Evolutionary conservation across 2,113 vertebrate species (phyloP).

Genomic region (Nycticebus coucang): DNA sequence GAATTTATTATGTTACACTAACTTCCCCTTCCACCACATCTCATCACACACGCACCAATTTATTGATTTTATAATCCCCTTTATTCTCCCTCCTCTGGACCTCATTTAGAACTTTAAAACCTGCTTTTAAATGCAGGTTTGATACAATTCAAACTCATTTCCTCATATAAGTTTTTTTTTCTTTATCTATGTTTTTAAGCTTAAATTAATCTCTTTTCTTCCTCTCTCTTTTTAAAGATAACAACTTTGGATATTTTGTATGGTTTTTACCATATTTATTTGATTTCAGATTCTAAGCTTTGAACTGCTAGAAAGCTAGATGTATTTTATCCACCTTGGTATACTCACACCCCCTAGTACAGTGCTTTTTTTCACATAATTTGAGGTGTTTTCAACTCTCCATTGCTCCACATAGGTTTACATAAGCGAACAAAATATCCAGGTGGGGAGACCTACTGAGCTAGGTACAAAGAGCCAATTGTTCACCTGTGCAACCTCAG

Average conservation of each 20-base stretch:
- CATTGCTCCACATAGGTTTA: not conserved
- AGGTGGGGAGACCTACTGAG: not conserved
- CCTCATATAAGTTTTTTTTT: not conserved
- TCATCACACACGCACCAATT: not conserved
- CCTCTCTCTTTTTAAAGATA: not conserved
- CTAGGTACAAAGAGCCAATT: not conserved
- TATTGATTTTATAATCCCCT: not conserved
- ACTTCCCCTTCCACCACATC: not conserved
- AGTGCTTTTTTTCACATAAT: not conserved
- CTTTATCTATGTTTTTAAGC: not conserved
- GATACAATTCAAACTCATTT: not conserved
- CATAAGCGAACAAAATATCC: not conserved
- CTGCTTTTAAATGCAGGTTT: not conserved
- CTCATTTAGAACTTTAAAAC: not conserved
- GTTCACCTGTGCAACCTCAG: not conserved
- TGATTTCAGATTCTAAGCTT: not conserved
- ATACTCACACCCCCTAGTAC: accelerated
- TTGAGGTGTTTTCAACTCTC: not conserved
- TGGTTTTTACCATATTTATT: not conserved
- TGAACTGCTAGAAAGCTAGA: not conserved
- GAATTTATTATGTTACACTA: not conserved
- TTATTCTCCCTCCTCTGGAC: not conserved
- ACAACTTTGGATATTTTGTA: not conserved
- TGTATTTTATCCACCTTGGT: not conserved
- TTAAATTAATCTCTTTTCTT: not conserved